phyloP scores from a whole-genome alignment of 2,797 vertebrate species.

The Sylvia borin region DNA sequence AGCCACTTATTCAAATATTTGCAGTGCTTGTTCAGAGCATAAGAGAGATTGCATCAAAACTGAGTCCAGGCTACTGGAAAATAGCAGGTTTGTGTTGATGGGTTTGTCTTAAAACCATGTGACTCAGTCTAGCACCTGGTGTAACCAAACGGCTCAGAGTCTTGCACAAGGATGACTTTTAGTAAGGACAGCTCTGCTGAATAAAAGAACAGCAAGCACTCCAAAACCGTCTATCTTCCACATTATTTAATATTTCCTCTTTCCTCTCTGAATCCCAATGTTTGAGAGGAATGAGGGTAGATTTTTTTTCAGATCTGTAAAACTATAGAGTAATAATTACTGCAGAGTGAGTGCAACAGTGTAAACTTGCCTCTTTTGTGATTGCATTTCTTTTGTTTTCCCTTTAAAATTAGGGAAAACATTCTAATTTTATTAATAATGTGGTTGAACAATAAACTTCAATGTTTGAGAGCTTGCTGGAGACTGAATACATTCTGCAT shows the following conservation, averaged over 20 bases:
- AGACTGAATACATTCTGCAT: not conserved
- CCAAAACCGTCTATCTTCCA: fast-evolving
- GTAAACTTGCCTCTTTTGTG: not conserved
- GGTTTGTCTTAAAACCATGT: not conserved
- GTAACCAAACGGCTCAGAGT: not conserved
- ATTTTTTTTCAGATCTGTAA: not conserved
- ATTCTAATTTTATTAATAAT: not conserved
- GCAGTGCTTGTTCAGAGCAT: not conserved
- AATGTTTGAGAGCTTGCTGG: not conserved
- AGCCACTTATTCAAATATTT: not conserved
- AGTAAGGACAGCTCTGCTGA: not conserved
- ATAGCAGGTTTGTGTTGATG: not conserved
- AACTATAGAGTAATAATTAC: not conserved
- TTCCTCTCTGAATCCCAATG: not conserved
- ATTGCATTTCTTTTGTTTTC: not conserved
- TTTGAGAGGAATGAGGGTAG: not conserved
- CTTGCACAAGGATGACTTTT: not conserved
- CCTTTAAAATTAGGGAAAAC: not conserved
- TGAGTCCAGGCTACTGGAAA: not conserved
- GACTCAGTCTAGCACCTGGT: not conserved
- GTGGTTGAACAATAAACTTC: not conserved
- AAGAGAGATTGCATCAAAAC: not conserved
- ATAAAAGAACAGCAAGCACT: not conserved
- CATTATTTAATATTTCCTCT: not conserved
- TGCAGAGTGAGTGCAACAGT: fast-evolving